phyloP scores from a whole-genome alignment of 2,113 vertebrate species.

The Gavia stellata region DNA sequence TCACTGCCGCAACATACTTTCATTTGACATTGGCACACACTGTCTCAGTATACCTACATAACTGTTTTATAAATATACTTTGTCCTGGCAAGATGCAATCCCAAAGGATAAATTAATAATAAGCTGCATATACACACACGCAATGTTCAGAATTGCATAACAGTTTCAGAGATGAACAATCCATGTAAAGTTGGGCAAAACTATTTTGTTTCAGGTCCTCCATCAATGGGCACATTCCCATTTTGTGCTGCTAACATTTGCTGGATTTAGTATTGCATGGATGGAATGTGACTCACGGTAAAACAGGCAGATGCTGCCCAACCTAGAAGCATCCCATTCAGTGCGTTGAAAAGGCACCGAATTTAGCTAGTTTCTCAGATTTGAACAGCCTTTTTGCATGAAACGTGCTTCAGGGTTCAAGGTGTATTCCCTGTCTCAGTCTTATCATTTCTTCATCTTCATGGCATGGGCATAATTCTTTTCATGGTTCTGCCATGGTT shows the following conservation, averaged over 20 bases:
- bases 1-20: background rate
- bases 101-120: slow-evolving; percentile 42
- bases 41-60: background rate
- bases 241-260: background rate
- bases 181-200: background rate
- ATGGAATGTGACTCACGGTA: background rate
- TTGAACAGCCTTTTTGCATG: background rate
- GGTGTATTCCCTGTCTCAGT: background rate
- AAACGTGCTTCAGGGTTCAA: background rate
- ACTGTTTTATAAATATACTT: slow-evolving; percentile 12
- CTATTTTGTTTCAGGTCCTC: background rate
- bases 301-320: background rate
- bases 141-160: background rate
- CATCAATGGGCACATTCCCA: background rate
- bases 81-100: background rate
- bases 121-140: background rate
- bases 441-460: background rate
- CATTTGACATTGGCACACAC: background rate
- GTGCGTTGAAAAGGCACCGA: background rate
- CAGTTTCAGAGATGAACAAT: background rate
- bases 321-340: background rate
- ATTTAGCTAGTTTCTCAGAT: slow-evolving; percentile 6
- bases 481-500: background rate
- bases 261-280: background rate
- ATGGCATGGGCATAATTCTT: background rate